A percentile compares a stretch with the other conserved stretches of the same genome.
Conservation (phyloP, 2,113 vertebrate genomes). For the Danionella cerebrum region DNA sequence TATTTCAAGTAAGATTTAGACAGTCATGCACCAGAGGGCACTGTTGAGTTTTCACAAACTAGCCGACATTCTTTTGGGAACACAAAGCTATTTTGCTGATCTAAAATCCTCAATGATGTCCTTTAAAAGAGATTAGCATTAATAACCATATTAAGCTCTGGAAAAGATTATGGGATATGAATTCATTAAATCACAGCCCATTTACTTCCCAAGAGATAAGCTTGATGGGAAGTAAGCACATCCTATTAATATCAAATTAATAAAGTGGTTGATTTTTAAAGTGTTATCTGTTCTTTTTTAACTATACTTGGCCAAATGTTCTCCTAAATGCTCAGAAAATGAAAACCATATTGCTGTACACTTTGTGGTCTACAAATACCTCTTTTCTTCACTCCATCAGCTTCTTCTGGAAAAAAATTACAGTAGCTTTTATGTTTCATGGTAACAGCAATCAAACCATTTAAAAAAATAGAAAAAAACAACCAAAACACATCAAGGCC, state of each 20-base stretch:
- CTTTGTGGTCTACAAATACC: neutral
- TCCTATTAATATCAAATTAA: too few species aligned
- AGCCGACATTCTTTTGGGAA: neutral
- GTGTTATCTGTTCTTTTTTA: too few species aligned
- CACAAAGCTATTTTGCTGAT: neutral
- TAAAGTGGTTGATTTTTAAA: too few species aligned
- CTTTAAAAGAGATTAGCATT: neutral
- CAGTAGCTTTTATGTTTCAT: too few species aligned
- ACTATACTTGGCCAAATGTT: too few species aligned
- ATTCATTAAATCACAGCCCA: too few species aligned
- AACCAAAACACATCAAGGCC: too few species aligned
- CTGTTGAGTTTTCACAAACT: neutral
- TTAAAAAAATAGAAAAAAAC: too few species aligned
- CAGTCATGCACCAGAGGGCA: conserved; percentile 14
- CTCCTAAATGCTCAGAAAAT: neutral
- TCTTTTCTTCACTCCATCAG: conserved; percentile 5
- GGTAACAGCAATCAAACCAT: too few species aligned
- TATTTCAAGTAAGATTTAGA: neutral
- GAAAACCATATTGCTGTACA: too few species aligned
- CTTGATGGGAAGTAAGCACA: too few species aligned
- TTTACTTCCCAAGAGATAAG: too few species aligned
- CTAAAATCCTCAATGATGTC: neutral
- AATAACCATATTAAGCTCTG: neutral
- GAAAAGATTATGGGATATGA: neutral
- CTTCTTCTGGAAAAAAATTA: neutral